These are phyloP conservation scores for Rhea americana DNA, from an alignment of 2,113 vertebrate species.

Conservation along the genomic window DNA sequence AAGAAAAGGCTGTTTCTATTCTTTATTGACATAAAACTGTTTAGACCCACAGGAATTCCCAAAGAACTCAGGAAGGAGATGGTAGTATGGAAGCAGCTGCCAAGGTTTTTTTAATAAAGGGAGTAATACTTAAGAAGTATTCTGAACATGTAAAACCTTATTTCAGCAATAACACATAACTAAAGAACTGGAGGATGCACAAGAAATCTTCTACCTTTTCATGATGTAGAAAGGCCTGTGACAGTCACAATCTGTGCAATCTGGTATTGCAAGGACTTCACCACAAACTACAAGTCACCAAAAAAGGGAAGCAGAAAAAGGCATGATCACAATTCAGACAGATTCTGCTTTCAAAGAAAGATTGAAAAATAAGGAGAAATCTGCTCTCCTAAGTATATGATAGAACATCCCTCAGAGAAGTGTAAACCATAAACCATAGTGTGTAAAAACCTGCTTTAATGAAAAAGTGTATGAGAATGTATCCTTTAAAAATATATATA, in stretches of 20 bases:
- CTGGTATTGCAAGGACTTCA: not conserved
- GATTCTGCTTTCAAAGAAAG: not conserved
- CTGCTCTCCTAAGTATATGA: not conserved
- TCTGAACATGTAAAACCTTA: not conserved
- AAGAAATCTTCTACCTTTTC: not conserved
- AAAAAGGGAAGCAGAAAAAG: not conserved
- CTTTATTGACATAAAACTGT: not conserved
- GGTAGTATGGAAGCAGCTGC: not conserved
- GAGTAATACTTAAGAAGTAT: not conserved
- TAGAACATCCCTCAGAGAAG: not conserved
- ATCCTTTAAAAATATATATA: not conserved
- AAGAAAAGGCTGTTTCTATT: not conserved
- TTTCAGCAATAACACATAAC: not conserved
- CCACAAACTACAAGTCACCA: not conserved
- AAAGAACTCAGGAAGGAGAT: not conserved
- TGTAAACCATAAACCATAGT: not conserved
- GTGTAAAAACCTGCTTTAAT: not conserved
- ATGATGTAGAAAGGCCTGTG: not conserved
- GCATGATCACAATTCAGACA: not conserved
- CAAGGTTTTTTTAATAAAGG: not conserved
- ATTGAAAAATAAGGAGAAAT: not conserved
- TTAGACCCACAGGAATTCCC: not conserved
- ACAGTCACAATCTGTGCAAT: not conserved
- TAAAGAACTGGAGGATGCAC: not conserved
- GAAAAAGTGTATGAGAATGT: not conserved